A percentile compares a stretch with the other conserved stretches of the same genome.
These are phyloP conservation scores for Hipparchia semele DNA, from an alignment of 2,888 invertebrate species.

Conservation along the genomic window DNA sequence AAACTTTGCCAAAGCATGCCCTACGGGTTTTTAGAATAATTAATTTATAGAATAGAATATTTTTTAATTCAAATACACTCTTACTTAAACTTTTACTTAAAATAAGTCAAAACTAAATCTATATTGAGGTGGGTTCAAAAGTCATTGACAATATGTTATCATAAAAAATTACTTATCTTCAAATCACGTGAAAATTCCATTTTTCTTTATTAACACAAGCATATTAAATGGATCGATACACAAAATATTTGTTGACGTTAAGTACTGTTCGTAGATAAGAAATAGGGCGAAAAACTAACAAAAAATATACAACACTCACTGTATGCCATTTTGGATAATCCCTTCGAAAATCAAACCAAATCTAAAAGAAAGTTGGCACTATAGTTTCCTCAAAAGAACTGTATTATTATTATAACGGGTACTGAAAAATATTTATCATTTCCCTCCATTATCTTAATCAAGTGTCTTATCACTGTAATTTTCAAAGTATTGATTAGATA, in stretches of 20 bases:
- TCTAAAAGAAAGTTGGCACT: constrained; percentile 7
- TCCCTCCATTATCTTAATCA: constrained; percentile 33
- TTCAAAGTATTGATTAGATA: constrained; percentile 46
- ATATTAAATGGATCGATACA: neutral
- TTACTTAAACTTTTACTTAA: too few species aligned
- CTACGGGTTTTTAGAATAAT: too few species aligned
- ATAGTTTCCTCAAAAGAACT: constrained; percentile 24
- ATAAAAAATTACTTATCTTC: too few species aligned
- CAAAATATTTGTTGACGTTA: neutral
- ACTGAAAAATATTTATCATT: constrained; percentile 36
- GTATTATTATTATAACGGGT: constrained; percentile 10
- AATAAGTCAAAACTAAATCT: too few species aligned
- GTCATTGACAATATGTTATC: too few species aligned
- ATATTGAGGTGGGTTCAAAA: too few species aligned
- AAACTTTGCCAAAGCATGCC: too few species aligned
- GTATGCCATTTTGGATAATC: constrained; percentile 41
- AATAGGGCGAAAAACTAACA: neutral
- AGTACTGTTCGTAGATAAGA: neutral
- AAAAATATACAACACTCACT: constrained; percentile 39
- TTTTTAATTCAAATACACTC: too few species aligned
- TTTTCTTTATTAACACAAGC: neutral
- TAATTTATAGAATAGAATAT: too few species aligned
- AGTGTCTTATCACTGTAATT: constrained; percentile 36
- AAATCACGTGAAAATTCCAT: neutral
- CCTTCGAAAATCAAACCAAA: constrained; percentile 15